phyloP scores from a whole-genome alignment of 2,113 vertebrate genomes.

The Balaeniceps rex region DNA sequence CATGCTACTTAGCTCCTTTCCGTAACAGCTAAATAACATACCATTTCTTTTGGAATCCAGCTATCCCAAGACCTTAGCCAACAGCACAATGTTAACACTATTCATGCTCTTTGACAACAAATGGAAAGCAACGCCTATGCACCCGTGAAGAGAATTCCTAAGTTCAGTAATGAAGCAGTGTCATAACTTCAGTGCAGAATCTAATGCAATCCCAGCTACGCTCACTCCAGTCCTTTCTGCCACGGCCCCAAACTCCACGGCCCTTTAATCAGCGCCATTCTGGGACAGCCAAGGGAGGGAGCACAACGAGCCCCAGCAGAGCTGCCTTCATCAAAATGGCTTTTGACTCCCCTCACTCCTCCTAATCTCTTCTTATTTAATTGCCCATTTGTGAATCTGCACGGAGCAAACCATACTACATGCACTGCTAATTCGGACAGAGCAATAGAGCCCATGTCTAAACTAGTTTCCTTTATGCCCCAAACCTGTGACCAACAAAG shows the following conservation, averaged over 20 bases:
- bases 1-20: background rate
- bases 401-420: background rate
- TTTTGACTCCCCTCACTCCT: background rate
- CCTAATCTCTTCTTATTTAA: constrained; percentile 23
- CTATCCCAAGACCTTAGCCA: background rate
- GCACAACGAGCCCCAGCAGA: background rate
- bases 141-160: background rate
- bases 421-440: background rate
- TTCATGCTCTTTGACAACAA: background rate
- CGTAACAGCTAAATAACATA: background rate
- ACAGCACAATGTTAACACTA: background rate
- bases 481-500: background rate
- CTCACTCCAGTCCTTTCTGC: background rate
- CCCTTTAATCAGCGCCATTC: background rate
- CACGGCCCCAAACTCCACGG: background rate
- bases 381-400: background rate
- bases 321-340: background rate
- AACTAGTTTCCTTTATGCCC: background rate
- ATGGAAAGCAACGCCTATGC: background rate
- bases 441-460: background rate
- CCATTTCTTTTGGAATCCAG: background rate
- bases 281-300: background rate
- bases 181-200: background rate
- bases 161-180: background rate
- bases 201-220: background rate